Evolutionary conservation across 2,888 invertebrate species (phyloP), one percentile per base, ranked within the genome.

Genomic region (Gryllus longicercus): DNA sequence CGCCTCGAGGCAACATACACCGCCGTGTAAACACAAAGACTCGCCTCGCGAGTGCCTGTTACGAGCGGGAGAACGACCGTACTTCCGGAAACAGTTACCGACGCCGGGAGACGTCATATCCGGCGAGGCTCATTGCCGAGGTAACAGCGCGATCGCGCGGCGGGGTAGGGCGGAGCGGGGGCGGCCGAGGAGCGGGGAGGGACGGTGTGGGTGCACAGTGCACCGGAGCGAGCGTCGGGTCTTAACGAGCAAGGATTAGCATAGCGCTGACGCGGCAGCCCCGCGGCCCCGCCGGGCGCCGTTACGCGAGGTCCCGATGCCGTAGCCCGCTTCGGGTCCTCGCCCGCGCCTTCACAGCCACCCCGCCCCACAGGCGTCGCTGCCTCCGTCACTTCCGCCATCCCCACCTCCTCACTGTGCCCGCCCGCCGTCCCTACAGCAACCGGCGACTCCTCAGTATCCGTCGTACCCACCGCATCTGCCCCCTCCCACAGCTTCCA

Each of bases 11-110:
- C 5, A 8, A 63, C n/a, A 63, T 63, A 63, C 63, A 63, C 14
- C n/a, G 63, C 63, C 14, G 63, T 63, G 63, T n/a, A 63, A 63
- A 63, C 63, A 63, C 63, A 63, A 63, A 63, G 63, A 63, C 63
- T 38, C 8, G 63, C n/a, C 63, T 18, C 63, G n/a, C 63, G 63
- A 63, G n/a, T 63, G 63, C 63, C 8, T 63, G n/a, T 63, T 63
- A 63, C n/a, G 63, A 63, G 12, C n/a, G 16, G 4, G 63, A 63
- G 63, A n/a, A 63, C 63, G 63, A 18, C 63, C 14, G 63, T 63
- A n/a, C 63, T 63, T 63, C 63, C 16, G 63, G 16, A 63, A 63
- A n/a, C 63, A 63, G 63, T 63, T 63, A 63, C 14, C 14, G 16
- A 14, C 16, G 63, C 1, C n/a, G n/a, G 63, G 63, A 63, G 63